phyloP scores from a whole-genome alignment of 92 coral and sea anemone genomes.

The Virgularia gustaviana region DNA sequence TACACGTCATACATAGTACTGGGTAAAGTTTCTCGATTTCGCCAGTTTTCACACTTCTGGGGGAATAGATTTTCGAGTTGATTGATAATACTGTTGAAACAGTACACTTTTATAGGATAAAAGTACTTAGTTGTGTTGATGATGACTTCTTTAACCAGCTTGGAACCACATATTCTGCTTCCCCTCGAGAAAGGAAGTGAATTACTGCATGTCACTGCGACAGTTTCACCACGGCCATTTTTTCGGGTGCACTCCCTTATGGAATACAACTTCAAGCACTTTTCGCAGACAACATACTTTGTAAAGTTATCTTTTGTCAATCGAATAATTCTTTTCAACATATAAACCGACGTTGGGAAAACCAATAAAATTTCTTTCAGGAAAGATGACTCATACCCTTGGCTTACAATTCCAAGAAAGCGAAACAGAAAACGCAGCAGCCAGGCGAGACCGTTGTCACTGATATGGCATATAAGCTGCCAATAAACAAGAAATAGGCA shows the following conservation, averaged over 20 bases:
- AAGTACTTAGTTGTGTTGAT: slow-evolving; percentile 38
- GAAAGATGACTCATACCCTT: slow-evolving; percentile 19
- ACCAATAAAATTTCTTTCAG: slow-evolving; percentile 6
- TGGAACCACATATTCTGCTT: slow-evolving; percentile 33
- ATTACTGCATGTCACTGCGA: slow-evolving; percentile 29
- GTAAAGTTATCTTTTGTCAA: no score
- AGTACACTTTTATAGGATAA: slow-evolving; percentile 58
- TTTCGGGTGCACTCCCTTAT: slow-evolving; percentile 33
- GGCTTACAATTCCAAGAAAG: slow-evolving; percentile 21
- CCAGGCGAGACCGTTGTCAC: slow-evolving; percentile 24
- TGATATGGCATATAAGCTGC: background rate
- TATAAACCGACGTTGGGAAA: slow-evolving; percentile 30
- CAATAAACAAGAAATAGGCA: slow-evolving; percentile 18
- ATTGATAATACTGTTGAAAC: slow-evolving; percentile 55
- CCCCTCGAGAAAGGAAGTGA: slow-evolving; percentile 38
- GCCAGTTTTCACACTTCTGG: slow-evolving; percentile 55
- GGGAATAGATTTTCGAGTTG: slow-evolving; percentile 47
- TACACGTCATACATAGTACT: slow-evolving; percentile 35
- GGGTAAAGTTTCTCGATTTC: slow-evolving; percentile 15
- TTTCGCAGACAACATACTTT: slow-evolving; percentile 53
- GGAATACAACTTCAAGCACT: slow-evolving; percentile 37
- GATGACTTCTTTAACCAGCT: slow-evolving; percentile 40
- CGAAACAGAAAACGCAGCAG: slow-evolving; percentile 22
- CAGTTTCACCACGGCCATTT: background rate
- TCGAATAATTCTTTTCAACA: slow-evolving; percentile 3